Evolutionary conservation across 2,797 vertebrate genomes (phyloP).

Genomic region (Neomorphus geoffroyi): DNA sequence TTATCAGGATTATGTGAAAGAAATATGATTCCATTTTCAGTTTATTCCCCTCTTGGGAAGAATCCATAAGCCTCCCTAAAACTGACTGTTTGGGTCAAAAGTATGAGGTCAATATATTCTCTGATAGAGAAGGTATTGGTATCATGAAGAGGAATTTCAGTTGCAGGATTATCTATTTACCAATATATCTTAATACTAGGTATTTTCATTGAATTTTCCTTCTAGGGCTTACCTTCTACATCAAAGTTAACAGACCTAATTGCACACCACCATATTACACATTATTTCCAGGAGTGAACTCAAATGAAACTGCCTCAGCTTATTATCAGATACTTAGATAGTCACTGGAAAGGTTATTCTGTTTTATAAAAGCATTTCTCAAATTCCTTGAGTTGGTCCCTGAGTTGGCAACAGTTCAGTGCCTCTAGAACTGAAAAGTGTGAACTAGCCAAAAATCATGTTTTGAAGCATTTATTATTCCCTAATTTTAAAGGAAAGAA

Average conservation of each 20-base stretch:
- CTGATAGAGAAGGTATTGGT: neutral
- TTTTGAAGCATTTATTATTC: neutral
- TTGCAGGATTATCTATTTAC: slow-evolving; percentile 15
- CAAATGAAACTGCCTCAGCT: neutral
- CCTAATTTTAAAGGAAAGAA: neutral
- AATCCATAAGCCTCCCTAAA: neutral
- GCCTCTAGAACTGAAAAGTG: neutral
- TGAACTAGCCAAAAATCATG: neutral
- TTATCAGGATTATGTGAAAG: neutral
- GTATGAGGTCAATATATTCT: neutral
- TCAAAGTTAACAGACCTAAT: neutral
- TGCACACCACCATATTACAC: neutral
- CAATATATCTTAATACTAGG: neutral
- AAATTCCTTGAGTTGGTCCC: neutral
- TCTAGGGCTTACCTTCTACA: neutral
- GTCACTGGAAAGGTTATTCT: neutral
- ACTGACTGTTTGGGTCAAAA: neutral
- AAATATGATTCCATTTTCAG: slow-evolving; percentile 19
- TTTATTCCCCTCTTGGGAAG: neutral
- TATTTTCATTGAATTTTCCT: neutral
- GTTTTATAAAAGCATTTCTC: neutral
- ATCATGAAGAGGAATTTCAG: slow-evolving; percentile 29
- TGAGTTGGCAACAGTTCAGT: neutral
- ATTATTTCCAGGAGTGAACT: neutral
- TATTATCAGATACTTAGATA: neutral